Percentiles rank a stretch among this genome's conserved stretches.
These are phyloP conservation scores for Coreoperca whiteheadi DNA, from an alignment of 2,113 vertebrate species.

Conservation along the genomic window DNA sequence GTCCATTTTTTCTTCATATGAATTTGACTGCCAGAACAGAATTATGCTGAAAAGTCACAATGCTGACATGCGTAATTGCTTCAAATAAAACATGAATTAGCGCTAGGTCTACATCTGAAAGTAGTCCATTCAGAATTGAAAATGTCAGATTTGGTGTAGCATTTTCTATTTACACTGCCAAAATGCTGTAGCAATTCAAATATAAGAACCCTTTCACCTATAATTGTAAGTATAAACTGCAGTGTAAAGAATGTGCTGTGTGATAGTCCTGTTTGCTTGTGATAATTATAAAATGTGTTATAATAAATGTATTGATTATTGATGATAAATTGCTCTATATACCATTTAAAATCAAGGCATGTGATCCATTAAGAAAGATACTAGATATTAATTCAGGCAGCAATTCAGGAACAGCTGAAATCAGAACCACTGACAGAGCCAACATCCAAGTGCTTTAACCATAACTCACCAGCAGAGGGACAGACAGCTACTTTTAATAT, in stretches of 20 bases:
- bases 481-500: not conserved
- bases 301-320: not conserved
- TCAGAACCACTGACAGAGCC: constrained; percentile 75
- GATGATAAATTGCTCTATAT: not conserved
- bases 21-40: not conserved
- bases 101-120: not conserved
- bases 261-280: not conserved
- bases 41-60: not conserved
- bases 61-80: not conserved
- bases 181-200: not conserved
- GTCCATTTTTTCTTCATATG: not conserved
- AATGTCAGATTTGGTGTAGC: not conserved
- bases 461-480: constrained; percentile 42
- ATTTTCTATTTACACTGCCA: not conserved
- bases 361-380: not conserved
- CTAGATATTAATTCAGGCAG: not conserved
- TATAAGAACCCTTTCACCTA: not conserved
- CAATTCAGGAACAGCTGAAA: constrained; percentile 13
- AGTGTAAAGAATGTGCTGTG: not conserved
- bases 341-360: not conserved
- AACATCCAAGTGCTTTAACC: not conserved
- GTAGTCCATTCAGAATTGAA: not conserved
- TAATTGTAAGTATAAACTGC: not conserved
- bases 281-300: not conserved
- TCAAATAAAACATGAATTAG: not conserved